Conservation (phyloP, 2,797 vertebrate species). For the Paedocypris micromegethes region DNA sequence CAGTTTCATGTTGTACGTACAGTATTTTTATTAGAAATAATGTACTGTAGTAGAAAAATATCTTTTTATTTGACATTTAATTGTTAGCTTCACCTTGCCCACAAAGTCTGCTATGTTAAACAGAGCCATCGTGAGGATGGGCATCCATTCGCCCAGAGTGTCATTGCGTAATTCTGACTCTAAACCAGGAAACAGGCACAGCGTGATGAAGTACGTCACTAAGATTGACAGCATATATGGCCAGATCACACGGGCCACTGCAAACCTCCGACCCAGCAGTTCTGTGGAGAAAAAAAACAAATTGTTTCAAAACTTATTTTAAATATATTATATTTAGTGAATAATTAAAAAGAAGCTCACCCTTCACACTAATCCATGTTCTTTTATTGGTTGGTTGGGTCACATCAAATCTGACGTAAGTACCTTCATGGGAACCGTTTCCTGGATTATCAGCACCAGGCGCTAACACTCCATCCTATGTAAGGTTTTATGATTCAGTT, state of each 20-base stretch:
- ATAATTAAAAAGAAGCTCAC: slow-evolving; percentile 55
- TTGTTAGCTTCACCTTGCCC: slow-evolving; percentile 76
- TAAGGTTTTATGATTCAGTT: not conserved
- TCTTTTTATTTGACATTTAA: not conserved
- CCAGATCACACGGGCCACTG: slow-evolving; percentile 90
- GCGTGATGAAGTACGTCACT: slow-evolving; percentile 92
- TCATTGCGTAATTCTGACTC: slow-evolving; percentile 88
- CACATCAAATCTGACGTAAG: slow-evolving; percentile 84
- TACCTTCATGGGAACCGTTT: slow-evolving; percentile 47
- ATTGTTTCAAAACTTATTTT: not conserved
- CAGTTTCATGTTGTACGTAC: no score
- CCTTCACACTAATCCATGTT: slow-evolving; percentile 83
- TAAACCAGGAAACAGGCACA: slow-evolving; percentile 91
- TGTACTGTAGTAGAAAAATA: not conserved
- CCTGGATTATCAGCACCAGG: slow-evolving; percentile 16
- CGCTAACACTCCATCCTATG: slow-evolving; percentile 68
- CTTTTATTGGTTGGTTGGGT: slow-evolving; percentile 73
- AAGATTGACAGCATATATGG: slow-evolving; percentile 95
- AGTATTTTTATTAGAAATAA: no score
- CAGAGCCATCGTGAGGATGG: slow-evolving; percentile 94
- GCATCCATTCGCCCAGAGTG: slow-evolving; percentile 88
- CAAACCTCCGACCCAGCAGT: slow-evolving; percentile 85
- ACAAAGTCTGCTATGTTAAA: slow-evolving; percentile 97
- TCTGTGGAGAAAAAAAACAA: slow-evolving; percentile 59
- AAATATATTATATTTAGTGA: not conserved